Evolutionary conservation across 2,888 invertebrate species (phyloP), one percentile per base, ranked within the genome.

Genomic region (Xestia c-nigrum): DNA sequence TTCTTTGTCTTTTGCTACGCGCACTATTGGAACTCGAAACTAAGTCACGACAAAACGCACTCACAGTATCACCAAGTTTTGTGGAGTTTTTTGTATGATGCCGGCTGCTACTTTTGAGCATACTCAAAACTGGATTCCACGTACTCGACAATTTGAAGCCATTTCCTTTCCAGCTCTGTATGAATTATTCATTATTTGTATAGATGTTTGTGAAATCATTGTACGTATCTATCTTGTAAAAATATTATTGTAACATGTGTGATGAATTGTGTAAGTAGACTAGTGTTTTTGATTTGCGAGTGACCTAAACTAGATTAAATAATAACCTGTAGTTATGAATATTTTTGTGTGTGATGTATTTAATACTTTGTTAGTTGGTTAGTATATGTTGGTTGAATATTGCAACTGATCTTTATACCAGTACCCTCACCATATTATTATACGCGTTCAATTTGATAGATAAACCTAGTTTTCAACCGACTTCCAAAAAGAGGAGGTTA

Each of bases 151-250:
- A n/a, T n/a, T n/a, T n/a, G n/a, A n/a, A n/a, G n/a, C n/a, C n/a
- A n/a, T n/a, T n/a, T n/a, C n/a, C n/a, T n/a, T n/a, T n/a, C n/a
- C n/a, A n/a, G n/a, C n/a, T n/a, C 76, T 79, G 83, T 74, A 87
- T 88, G 86, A 85, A 88, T 86, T 72, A 89, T 87, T 85, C 73
- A 86, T 86, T 78, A 85, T 85, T 81, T 82, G 80, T 81, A 72
- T 71, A 77, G 76, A 77, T n/a, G 67, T 88, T 80, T 87, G 85
- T 80, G 84, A 68, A 85, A 85, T 87, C 80, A 59, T 67, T 67
- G 68, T 80, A 72, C 31, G 69, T 81, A 68, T 78, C 74, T 80
- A 79, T 77, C 52, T 78, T 74, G 63, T 76, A 75, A 84, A 81
- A 86, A 70, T 76, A 52, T 55, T 31, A 24, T 64, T 72, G 72